A percentile compares a stretch with the other conserved stretches of the same genome.
These are phyloP conservation scores for Stramonita haemastoma DNA, from an alignment of 2,888 invertebrate genomes.

Conservation along the genomic window DNA sequence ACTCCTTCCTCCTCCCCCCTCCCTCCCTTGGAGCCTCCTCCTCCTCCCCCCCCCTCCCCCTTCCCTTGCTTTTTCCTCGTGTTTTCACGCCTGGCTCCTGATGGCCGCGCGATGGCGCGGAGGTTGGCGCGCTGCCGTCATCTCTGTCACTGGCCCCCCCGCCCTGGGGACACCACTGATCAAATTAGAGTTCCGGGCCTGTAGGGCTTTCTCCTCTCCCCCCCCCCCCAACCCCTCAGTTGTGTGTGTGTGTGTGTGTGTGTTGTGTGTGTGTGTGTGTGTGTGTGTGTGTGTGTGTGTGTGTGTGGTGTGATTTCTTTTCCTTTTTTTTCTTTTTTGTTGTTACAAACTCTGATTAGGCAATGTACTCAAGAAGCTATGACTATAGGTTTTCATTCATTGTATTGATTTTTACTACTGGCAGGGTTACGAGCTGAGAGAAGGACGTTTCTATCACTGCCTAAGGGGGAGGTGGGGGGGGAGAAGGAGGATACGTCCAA, in stretches of 20 bases:
- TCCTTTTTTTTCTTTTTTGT: neutral
- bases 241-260: too few relatives aligned
- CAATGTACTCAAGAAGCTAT: too few relatives aligned
- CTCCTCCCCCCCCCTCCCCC: neutral
- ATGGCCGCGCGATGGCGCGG: conserved; percentile 6
- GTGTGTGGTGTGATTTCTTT: neutral
- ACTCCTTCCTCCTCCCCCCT: neutral
- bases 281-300: neutral
- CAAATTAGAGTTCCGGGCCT: neutral
- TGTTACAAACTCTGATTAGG: too few relatives aligned
- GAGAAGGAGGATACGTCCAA: too few relatives aligned
- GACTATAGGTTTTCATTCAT: too few relatives aligned
- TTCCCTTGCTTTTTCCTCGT: neutral
- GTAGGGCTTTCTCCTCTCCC: neutral
- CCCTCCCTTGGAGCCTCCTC: neutral
- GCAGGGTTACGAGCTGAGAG: too few relatives aligned
- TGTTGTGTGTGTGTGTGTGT: conserved; percentile 13
- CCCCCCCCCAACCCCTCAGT: too few relatives aligned
- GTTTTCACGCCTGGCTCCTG: conserved; percentile 25
- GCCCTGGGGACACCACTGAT: neutral
- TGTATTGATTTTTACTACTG: too few relatives aligned
- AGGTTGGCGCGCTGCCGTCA: neutral
- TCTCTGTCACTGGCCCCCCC: neutral
- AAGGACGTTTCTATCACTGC: too few relatives aligned
- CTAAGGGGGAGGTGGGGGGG: too few relatives aligned